Base-by-base conservation (phyloP, 2,888 invertebrate genomes). In the Clivina fossor region DNA sequence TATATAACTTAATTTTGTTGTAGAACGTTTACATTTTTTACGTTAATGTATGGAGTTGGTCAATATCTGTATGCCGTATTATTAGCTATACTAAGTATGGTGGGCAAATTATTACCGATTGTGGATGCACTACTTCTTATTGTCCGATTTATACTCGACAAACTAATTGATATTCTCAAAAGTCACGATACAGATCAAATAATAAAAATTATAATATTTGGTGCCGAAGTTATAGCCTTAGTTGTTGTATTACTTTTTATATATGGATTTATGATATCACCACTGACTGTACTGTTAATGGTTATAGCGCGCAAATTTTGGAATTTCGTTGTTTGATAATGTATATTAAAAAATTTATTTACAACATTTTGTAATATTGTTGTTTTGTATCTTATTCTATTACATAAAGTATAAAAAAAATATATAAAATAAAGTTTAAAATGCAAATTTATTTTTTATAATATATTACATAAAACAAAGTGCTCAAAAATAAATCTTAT, bases 91-190 rank as follows among this genome's bases (percentile, higher is more conserved):
- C 40, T 71, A n/a, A 67, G 58, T 4, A 65, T 67, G 65, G 28
- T 67, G 9, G 54, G 59, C 7, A 63, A 64, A 50, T 48, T 67
- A 40, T 28, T 65, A 16, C 65, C 67, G 0, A 46, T 67, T 20
- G 22, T 66, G 15, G 65, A 67, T 44, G 65, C 64, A n/a, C 63
- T 73, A 54, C 61, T 71, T 3, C 69, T 66, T 48, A 64, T 71
- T 13, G 51, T 66, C 4, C 61, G 72, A 41, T 74, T 73, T 56
- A 41, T 69, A 2, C 50, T 74, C 53, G 74, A 74, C 57, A 72
- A 70, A 60, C 44, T 66, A 15, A 69, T 74, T 13, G 72, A 73
- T 37, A 72, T 73, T 56, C 62, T 69, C 15, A 63, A 70, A 60
- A 67, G 70, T 0, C 43, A 61, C 7, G 28, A 41, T 2, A 64